A percentile compares a stretch with the other conserved stretches of the same genome.
phyloP scores from a whole-genome alignment of 2,797 vertebrate species.

The Eulemur rubriventer region DNA sequence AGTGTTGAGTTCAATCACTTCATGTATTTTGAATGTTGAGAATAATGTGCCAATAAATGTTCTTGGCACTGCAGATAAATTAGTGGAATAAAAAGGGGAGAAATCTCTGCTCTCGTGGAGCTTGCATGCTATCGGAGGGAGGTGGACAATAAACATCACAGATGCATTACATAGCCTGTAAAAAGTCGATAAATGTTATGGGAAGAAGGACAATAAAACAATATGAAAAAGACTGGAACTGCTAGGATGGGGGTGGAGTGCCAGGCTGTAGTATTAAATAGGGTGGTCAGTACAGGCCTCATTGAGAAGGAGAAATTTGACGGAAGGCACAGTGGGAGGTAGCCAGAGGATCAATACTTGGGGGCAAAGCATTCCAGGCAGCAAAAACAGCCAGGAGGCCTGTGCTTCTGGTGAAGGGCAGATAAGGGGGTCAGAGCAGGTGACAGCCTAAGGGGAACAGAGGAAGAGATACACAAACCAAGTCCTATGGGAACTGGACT shows the following conservation, averaged over 20 bases:
- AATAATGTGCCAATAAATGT: background rate
- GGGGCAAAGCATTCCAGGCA: background rate
- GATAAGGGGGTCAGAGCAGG: background rate
- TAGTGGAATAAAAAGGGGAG: background rate
- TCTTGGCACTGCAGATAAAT: background rate
- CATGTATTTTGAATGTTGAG: background rate
- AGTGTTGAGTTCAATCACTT: background rate
- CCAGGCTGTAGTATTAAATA: background rate
- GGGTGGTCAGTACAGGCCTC: background rate
- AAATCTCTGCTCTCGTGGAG: background rate
- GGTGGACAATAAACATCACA: background rate
- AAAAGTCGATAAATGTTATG: background rate
- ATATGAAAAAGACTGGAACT: background rate
- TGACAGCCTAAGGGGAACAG: too few relatives aligned
- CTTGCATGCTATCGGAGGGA: background rate
- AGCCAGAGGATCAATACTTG: background rate
- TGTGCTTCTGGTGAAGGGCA: background rate
- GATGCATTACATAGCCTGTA: background rate
- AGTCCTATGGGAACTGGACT: background rate
- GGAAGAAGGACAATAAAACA: background rate
- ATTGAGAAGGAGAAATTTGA: background rate
- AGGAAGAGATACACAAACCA: too few relatives aligned
- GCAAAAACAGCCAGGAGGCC: background rate
- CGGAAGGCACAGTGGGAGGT: background rate
- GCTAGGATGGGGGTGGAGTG: background rate